These are phyloP conservation scores for Falco columbarius DNA, from an alignment of 2,797 vertebrate species.

Conservation along the genomic window DNA sequence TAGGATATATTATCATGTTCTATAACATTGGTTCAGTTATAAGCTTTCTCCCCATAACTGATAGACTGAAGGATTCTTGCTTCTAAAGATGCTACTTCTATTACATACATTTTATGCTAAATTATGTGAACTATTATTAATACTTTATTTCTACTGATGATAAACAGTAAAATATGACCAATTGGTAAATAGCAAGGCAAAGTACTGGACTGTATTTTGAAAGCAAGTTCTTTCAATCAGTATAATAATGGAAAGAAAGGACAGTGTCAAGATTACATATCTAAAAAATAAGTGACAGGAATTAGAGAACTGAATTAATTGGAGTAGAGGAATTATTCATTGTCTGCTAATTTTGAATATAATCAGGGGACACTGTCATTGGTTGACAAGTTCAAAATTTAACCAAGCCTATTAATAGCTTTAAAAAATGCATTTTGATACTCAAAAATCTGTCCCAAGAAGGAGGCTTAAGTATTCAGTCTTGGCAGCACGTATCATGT, in stretches of 20 bases:
- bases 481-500: not conserved
- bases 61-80: not conserved
- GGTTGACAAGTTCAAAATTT: conserved; percentile 58
- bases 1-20: not conserved
- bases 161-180: not conserved
- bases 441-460: conserved; percentile 11
- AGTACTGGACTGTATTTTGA: not conserved
- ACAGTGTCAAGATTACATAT: conserved; percentile 1
- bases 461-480: not conserved
- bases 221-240: not conserved
- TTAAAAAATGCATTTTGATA: conserved; percentile 20
- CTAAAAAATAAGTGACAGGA: conserved; percentile 38
- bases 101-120: not conserved
- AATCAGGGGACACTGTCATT: conserved; percentile 59
- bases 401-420: conserved; percentile 47
- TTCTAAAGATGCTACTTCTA: not conserved
- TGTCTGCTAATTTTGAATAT: conserved; percentile 61
- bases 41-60: not conserved
- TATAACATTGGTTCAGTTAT: not conserved
- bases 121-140: not conserved
- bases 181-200: not conserved
- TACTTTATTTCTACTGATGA: not conserved
- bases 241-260: conserved; percentile 10
- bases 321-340: conserved; percentile 52
- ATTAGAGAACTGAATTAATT: conserved; percentile 51